phyloP scores from a whole-genome alignment of 1,140 invertebrate genomes.

The Micrasema longulum region DNA sequence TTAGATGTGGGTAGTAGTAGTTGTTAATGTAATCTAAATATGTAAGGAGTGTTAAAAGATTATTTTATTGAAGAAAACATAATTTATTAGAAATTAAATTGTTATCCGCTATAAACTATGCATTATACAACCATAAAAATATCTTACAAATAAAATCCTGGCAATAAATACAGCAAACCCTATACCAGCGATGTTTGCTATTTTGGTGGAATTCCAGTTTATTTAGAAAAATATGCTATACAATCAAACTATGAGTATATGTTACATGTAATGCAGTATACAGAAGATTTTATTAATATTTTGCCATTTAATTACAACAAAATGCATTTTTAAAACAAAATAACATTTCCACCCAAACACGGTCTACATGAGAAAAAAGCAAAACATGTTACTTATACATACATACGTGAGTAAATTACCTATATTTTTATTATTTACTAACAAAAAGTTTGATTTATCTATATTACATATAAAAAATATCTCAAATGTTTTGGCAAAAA shows the following conservation, averaged over 20 bases:
- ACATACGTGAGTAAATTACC: too few relatives aligned
- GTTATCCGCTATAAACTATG: conserved; percentile 29
- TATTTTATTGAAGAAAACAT: conserved; percentile 24
- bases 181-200: background rate
- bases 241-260: conserved; percentile 22
- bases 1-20: too few relatives aligned
- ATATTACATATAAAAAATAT: too few relatives aligned
- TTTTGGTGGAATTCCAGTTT: conserved; percentile 13
- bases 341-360: conserved; percentile 30
- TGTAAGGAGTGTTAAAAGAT: too few relatives aligned
- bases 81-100: conserved; percentile 41
- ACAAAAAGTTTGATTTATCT: too few relatives aligned
- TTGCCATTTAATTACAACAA: conserved; percentile 11
- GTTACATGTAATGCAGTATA: conserved; percentile 15
- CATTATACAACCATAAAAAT: conserved; percentile 41
- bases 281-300: background rate
- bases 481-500: too few relatives aligned
- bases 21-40: too few relatives aligned
- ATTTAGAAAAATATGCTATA: conserved; percentile 35
- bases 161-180: conserved; percentile 3
- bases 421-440: too few relatives aligned
- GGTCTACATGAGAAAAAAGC: background rate
- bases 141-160: conserved; percentile 39
- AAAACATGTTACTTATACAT: too few relatives aligned
- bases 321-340: conserved; percentile 49